These are phyloP conservation scores for Danio albolineatus DNA, from an alignment of 2,797 vertebrate genomes.

Conservation along the genomic window DNA sequence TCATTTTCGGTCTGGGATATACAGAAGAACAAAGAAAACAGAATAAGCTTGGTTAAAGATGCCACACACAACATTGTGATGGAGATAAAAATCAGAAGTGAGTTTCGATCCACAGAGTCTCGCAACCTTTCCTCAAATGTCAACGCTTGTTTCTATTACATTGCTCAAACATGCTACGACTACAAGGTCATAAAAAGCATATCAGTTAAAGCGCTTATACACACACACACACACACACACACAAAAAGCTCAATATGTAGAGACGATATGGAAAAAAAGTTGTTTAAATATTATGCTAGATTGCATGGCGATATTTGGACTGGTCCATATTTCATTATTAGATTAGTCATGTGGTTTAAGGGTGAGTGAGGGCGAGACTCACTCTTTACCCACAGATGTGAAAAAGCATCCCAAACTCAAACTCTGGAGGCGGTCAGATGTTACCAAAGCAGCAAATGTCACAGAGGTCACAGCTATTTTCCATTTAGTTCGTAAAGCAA, in stretches of 20 bases:
- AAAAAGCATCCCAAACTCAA: neutral
- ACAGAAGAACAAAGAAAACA: neutral
- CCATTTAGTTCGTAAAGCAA: slow-evolving; percentile 11
- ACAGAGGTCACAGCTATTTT: slow-evolving; percentile 37
- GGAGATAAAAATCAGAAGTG: slow-evolving; percentile 13
- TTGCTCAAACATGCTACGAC: slow-evolving; percentile 24
- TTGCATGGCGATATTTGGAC: neutral
- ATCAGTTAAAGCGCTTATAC: neutral
- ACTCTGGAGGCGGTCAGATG: slow-evolving; percentile 14
- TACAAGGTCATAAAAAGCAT: slow-evolving; percentile 32
- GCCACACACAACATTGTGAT: neutral
- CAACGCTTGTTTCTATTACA: slow-evolving; percentile 33
- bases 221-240: neutral
- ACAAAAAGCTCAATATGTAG: neutral
- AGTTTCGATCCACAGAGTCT: neutral
- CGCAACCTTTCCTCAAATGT: slow-evolving; percentile 51
- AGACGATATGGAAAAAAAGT: neutral
- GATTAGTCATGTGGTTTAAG: neutral
- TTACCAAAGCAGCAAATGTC: slow-evolving; percentile 29
- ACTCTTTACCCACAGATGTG: neutral
- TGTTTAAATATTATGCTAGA: neutral
- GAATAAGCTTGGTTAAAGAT: neutral
- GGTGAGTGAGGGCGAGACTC: neutral
- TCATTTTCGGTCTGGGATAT: neutral
- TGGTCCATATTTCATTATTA: neutral